Percentiles rank a stretch among this genome's conserved stretches.
Conservation (phyloP, 2,113 vertebrate species). For the Eublepharis macularius region DNA sequence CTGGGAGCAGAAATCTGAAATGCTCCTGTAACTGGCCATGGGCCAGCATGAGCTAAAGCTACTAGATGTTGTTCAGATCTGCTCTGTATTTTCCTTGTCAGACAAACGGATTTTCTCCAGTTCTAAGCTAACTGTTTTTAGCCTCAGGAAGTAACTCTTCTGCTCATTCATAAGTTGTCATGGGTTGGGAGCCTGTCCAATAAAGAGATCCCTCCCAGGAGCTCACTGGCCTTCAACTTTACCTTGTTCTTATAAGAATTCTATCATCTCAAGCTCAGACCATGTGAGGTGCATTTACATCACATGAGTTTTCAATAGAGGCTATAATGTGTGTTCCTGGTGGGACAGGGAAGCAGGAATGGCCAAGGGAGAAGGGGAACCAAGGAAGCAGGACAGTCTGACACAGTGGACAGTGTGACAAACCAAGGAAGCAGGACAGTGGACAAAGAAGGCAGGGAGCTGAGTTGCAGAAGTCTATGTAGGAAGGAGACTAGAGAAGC, state of each 20-base stretch:
- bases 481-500: background rate
- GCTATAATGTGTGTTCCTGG: background rate
- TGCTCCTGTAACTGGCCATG: slow-evolving; percentile 27
- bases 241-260: background rate
- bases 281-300: background rate
- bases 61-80: background rate
- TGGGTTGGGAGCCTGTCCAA: too few relatives aligned
- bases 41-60: slow-evolving; percentile 18
- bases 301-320: background rate
- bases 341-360: background rate
- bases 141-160: background rate
- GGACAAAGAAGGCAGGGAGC: background rate
- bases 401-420: background rate
- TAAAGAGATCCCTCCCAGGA: too few relatives aligned
- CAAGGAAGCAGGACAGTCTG: background rate
- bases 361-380: background rate
- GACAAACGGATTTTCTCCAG: background rate
- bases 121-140: too few relatives aligned
- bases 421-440: background rate
- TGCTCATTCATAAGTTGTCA: background rate
- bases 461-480: background rate
- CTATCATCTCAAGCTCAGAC: background rate
- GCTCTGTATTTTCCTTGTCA: background rate
- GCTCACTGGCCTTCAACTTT: background rate
- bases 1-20: slow-evolving; percentile 48